Conservation (phyloP, 2,113 vertebrate genomes). For the Phalacrocorax pelagicus region DNA sequence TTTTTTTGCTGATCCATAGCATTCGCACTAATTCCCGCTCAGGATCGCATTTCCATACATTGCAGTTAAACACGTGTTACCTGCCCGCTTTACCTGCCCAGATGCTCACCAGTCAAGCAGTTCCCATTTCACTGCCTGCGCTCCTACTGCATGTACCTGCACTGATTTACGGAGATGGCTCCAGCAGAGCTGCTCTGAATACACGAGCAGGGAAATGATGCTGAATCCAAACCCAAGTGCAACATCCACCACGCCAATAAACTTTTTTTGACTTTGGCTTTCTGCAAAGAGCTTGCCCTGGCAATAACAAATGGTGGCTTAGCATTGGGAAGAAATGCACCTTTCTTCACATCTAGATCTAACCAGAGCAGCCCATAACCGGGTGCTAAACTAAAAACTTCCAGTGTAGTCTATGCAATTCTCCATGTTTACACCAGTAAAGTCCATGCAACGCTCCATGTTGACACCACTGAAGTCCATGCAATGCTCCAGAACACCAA, state of each 20-base stretch:
- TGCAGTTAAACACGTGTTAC: not conserved
- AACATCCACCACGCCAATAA: not conserved
- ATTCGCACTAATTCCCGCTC: not conserved
- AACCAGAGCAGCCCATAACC: not conserved
- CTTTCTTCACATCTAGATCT: not conserved
- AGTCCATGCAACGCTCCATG: not conserved
- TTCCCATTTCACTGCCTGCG: not conserved
- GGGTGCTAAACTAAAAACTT: not conserved
- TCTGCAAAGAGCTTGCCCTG: not conserved
- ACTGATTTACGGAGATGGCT: not conserved
- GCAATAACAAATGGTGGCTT: rapidly evolving
- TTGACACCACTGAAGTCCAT: not conserved
- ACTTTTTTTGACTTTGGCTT: not conserved
- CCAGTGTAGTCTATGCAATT: not conserved
- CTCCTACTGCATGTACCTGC: not conserved
- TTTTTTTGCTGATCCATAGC: not conserved
- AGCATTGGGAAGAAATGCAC: rapidly evolving
- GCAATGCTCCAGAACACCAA: not conserved
- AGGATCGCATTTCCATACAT: not conserved
- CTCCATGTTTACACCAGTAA: not conserved
- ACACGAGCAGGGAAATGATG: not conserved
- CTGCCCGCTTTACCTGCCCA: not conserved
- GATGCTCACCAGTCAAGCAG: not conserved
- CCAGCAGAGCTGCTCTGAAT: not conserved
- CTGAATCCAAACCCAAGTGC: not conserved